These are phyloP conservation scores for Pristionchus fissidentatus DNA, from an alignment of 2,888 invertebrate genomes.

Conservation along the genomic window DNA sequence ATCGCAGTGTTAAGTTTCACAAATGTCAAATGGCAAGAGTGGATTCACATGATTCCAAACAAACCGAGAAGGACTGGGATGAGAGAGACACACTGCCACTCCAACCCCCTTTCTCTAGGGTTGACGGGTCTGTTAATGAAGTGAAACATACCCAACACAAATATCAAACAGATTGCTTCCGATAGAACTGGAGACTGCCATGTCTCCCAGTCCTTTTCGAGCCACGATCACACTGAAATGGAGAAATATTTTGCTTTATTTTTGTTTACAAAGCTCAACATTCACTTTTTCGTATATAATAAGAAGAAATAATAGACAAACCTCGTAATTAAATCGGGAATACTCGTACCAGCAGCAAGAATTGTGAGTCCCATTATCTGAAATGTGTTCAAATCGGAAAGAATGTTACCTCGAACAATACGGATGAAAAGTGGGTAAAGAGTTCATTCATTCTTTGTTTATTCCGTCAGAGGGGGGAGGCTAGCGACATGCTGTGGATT, in stretches of 20 bases:
- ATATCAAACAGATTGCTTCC: slow-evolving; percentile 99
- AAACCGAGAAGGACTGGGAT: too few species aligned
- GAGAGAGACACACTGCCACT: too few species aligned
- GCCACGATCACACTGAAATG: slow-evolving; percentile 91
- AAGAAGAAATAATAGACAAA: neutral
- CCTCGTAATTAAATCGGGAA: slow-evolving; percentile 94
- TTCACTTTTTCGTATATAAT: neutral
- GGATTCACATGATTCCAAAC: too few species aligned
- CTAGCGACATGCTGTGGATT: too few species aligned
- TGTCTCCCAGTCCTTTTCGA: slow-evolving; percentile 97
- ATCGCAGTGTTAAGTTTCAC: too few species aligned
- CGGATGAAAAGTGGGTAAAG: neutral
- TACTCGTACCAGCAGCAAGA: slow-evolving; percentile 95
- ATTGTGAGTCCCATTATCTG: slow-evolving; percentile 96
- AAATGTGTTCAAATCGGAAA: neutral
- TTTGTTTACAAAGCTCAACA: neutral
- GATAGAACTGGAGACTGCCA: slow-evolving; percentile 98
- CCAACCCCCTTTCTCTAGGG: too few species aligned
- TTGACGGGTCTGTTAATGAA: too few species aligned
- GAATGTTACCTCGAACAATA: too few species aligned
- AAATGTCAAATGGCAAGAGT: too few species aligned
- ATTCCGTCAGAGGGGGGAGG: too few species aligned
- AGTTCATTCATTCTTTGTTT: too few species aligned
- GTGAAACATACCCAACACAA: slow-evolving; percentile 91
- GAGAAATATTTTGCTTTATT: neutral